A percentile compares a stretch with the other conserved stretches of the same genome.
Conservation (phyloP, 2,888 invertebrate genomes). For the Hydraecia micacea region DNA sequence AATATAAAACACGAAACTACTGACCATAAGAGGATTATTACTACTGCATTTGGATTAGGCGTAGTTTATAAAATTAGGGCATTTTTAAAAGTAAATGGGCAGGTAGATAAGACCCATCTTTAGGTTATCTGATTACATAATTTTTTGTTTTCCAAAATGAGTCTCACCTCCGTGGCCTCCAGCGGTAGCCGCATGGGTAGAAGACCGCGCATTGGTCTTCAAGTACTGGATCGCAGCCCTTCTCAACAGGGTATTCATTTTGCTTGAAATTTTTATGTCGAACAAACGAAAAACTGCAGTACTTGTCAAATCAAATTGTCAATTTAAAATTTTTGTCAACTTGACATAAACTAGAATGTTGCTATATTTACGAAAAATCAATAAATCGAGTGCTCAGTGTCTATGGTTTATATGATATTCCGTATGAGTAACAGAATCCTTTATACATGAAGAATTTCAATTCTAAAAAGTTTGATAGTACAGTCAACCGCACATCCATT, state of each 20-base stretch:
- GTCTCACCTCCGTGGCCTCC: constrained; percentile 86
- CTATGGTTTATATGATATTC: background rate
- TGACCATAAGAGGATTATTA: background rate
- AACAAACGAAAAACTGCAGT: constrained; percentile 25
- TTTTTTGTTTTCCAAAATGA: constrained; percentile 65
- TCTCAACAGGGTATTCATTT: constrained; percentile 87
- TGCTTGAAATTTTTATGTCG: constrained; percentile 41
- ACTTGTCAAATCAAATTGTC: constrained; percentile 43
- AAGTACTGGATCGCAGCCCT: constrained; percentile 86
- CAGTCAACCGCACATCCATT: background rate
- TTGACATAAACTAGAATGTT: constrained; percentile 34
- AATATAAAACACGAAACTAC: background rate
- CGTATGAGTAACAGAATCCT: background rate
- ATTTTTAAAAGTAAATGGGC: constrained; percentile 11
- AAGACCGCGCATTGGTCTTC: constrained; percentile 84
- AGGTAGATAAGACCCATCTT: constrained; percentile 71
- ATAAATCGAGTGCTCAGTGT: constrained; percentile 7
- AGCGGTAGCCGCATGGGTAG: constrained; percentile 84
- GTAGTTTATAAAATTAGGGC: constrained; percentile 19
- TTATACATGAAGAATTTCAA: background rate
- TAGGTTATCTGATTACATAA: constrained; percentile 89
- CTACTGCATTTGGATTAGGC: background rate
- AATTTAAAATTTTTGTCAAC: constrained; percentile 18
- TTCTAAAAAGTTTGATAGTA: background rate
- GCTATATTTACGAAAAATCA: constrained; percentile 30